Conservation (phyloP, 1,140 invertebrate genomes). For the Drosophila miranda region DNA sequence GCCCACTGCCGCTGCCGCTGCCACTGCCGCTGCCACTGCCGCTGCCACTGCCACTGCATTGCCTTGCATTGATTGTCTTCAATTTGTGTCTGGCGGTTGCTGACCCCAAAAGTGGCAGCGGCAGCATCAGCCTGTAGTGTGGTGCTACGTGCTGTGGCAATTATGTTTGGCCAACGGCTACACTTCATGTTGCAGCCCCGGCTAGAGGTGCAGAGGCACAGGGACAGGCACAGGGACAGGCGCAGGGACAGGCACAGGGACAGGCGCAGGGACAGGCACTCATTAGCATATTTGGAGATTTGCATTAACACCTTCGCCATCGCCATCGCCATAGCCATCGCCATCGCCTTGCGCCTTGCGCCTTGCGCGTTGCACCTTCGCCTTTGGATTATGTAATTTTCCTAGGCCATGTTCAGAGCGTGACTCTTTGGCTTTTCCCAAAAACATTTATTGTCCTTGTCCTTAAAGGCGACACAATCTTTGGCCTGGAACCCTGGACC, state of each 20-base stretch:
- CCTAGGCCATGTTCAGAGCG: constrained; percentile 55
- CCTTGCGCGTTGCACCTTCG: no score
- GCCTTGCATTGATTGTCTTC: constrained; percentile 69
- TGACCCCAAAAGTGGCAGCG: constrained; percentile 50
- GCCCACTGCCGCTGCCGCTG: not conserved
- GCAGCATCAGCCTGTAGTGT: not conserved
- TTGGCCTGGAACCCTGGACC: constrained; percentile 16
- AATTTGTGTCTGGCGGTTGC: constrained; percentile 52
- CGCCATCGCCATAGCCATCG: no score
- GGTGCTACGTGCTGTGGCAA: constrained; percentile 44
- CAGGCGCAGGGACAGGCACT: constrained; percentile 16
- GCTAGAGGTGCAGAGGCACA: constrained; percentile 21
- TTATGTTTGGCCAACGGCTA: constrained; percentile 39
- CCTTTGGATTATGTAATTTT: constrained; percentile 69
- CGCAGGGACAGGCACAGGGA: constrained; percentile 13
- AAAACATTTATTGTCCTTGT: constrained; percentile 79
- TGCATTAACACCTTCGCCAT: constrained; percentile 79
- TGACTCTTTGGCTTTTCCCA: constrained; percentile 64
- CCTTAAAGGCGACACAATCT: constrained; percentile 55
- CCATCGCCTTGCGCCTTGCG: no score
- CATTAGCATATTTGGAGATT: constrained; percentile 81
- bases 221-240: constrained; percentile 7
- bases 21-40: not conserved
- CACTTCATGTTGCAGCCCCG: constrained; percentile 38
- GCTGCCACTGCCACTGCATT: no score